Evolutionary conservation across 2,888 invertebrate genomes (phyloP), one percentile per base, ranked within the genome.

Genomic region (Andrena hattorfiana): DNA sequence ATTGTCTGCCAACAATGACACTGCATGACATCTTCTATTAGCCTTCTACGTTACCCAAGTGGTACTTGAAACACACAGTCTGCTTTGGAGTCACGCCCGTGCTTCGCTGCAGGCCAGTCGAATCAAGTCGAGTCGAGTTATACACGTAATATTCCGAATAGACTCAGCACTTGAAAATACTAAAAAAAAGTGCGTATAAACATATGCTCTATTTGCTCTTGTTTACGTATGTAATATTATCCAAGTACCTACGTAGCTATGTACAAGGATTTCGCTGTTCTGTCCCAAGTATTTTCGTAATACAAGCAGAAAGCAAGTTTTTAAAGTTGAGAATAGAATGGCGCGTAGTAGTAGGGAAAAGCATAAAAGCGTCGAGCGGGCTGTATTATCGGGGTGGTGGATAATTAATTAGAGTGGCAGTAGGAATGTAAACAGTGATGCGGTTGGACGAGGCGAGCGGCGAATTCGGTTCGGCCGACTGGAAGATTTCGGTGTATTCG

Each of bases 391-490:
- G 89, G 85, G 85, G 88, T 83, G 89, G 79, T 85, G 81, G 89
- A 90, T 92, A 93, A 93, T 93, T 93, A 93, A 93, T 93, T 92
- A 89, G 89, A 93, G 93, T 93, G 92, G 90, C 86, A 88, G 87
- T 70, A 60, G 74, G 60, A 75, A 83, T 83, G 92, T 89, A 93
- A 93, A 93, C 88, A 93, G 87, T 84, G 84, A 86, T 88, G 86
- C 67, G 64, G 80, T 72, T 68, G 77, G 70, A 81, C 76, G 72
- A 77, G 35, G 62, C 74, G 74, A 77, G 66, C 56, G 72, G 68
- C 79, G 77, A 59, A 63, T 63, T 72, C 20, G 35, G 54, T 85
- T 78, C 79, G 74, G 69, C 70, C 84, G 73, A 76, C 82, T 80
- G 76, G 80, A 81, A 81, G 79, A 81, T 81, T 81, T 79, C 70